These are phyloP conservation scores for Steromphala cineraria DNA, from an alignment of 2,888 invertebrate genomes.

Conservation along the genomic window DNA sequence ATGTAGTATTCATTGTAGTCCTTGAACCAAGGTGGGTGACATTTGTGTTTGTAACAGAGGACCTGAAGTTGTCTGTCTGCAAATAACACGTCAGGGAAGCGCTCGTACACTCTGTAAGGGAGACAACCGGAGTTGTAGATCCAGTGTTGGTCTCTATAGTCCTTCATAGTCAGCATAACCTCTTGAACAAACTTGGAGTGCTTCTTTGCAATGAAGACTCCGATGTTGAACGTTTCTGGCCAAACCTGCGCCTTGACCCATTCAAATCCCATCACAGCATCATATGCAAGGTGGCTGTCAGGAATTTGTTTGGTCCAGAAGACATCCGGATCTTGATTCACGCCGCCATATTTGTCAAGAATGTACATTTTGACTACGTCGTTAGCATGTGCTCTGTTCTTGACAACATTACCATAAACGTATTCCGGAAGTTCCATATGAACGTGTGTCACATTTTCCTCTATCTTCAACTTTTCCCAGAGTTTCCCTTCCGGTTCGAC, in stretches of 20 bases:
- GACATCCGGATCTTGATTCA: background rate
- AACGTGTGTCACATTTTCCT: background rate
- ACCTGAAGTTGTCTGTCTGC: background rate
- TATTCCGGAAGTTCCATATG: background rate
- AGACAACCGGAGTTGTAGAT: slow-evolving; percentile 2
- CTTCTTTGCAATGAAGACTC: slow-evolving; percentile 7
- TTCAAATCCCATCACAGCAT: background rate
- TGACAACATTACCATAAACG: background rate
- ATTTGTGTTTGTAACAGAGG: background rate
- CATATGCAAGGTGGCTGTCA: background rate
- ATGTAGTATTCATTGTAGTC: background rate
- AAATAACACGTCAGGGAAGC: background rate
- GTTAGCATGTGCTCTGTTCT: background rate
- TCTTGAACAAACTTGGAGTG: background rate
- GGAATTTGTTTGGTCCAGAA: background rate
- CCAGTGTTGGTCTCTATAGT: background rate
- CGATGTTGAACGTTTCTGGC: slow-evolving; percentile 10
- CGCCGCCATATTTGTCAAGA: slow-evolving; percentile 9
- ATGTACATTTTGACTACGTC: background rate
- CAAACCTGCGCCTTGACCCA: background rate
- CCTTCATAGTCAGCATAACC: background rate
- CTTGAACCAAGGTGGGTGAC: background rate
- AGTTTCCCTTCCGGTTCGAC: background rate
- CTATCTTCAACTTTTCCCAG: background rate
- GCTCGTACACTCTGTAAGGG: slow-evolving; percentile 8